Evolutionary conservation across 2,888 invertebrate genomes (phyloP), one percentile per base, ranked within the genome.

Genomic region (Drosophila vallismaia): DNA sequence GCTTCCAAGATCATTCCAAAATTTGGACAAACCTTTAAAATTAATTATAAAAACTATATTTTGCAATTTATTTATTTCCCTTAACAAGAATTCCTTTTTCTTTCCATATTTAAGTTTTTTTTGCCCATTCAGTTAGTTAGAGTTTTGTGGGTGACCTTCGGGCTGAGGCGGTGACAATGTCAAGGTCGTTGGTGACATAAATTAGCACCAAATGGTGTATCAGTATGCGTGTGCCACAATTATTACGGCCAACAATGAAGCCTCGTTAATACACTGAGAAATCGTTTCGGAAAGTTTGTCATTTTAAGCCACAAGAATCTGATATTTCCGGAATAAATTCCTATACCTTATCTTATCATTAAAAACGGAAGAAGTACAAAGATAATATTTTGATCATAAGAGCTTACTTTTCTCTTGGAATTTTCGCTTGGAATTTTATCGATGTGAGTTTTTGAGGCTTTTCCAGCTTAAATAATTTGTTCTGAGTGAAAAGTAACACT

Each of bases 141-240:
- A 3, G 28, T 31, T 24, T 24, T 50, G 8, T 14, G 9, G 2
- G n/a, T 51, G 58, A 57, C 58, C 54, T 70, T 58, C 8, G 26
- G 19, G 3, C 38, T 40, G 12, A 14, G 26, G 26, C 46, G 46
- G 29, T 42, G 62, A 14, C 68, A 62, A 68, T 68, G 63, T 71
- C 63, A 71, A 71, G 58, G 70, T 63, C 62, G 44, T 55, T 58
- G 38, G 5, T 46, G 29, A 24, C 51, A 58, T 48, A 55, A 71
- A 58, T 63, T 50, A 58, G 29, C 58, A 54, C 31, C 33, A 2
- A 46, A 38, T 38, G 26, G 7, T 26, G 31, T 26, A 28, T 7
- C 14, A 46, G 24, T 33, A 7, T 24, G 44, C 44, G 44, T 44
- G 44, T 44, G 24, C 10, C 44, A 14, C 51, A 50, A 24, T 24